phyloP scores from a whole-genome alignment of 2,797 vertebrate species.

The Orientallactaga sibirica region DNA sequence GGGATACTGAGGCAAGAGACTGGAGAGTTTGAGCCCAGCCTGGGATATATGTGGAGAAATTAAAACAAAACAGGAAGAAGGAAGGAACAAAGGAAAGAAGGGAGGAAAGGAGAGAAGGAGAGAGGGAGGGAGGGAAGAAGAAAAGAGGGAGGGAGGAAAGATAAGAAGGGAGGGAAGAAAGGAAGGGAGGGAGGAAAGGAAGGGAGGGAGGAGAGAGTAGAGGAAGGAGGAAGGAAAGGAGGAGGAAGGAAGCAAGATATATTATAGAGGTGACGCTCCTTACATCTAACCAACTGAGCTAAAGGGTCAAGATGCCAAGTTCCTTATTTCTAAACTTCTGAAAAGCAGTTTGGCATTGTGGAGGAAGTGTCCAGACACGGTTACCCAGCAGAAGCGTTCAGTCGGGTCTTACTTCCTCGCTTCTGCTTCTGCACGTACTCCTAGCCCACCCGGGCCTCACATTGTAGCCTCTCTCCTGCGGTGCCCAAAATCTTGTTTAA shows the following conservation, averaged over 20 bases:
- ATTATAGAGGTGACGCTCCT: background rate
- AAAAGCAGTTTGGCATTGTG: background rate
- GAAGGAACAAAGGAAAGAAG: too few species aligned
- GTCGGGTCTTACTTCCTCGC: background rate
- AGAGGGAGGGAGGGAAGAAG: too few species aligned
- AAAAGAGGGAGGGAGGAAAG: too few species aligned
- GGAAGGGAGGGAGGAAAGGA: background rate
- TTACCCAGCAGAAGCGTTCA: background rate
- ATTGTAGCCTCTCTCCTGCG: background rate
- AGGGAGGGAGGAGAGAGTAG: too few species aligned
- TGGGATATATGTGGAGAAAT: background rate
- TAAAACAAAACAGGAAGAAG: too few species aligned
- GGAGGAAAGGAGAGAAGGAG: too few species aligned
- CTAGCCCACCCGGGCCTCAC: background rate
- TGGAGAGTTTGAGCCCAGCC: too few species aligned
- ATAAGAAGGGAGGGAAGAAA: too few species aligned
- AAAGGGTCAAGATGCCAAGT: too few species aligned
- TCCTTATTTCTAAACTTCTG: background rate
- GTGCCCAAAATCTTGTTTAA: background rate
- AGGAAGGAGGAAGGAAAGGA: background rate
- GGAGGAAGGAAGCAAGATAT: background rate
- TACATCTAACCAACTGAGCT: background rate
- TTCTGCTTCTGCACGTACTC: background rate
- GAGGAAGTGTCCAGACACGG: background rate
- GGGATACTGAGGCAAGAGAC: background rate